These are phyloP conservation scores for Halocynthia roretzi DNA, from an alignment of 23 tunicate genomes.

Conservation along the genomic window DNA sequence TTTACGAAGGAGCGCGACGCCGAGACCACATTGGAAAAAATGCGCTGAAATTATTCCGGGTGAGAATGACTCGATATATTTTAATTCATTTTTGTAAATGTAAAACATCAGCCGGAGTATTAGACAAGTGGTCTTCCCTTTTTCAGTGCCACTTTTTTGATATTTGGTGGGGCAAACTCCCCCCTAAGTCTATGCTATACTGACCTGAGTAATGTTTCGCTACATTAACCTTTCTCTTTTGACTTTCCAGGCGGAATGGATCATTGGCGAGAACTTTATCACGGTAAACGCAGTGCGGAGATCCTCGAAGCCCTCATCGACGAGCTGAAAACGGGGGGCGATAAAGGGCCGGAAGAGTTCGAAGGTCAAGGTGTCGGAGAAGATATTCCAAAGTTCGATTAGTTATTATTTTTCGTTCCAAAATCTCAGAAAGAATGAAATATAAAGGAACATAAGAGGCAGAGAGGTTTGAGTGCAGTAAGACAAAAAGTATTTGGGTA, in stretches of 20 bases:
- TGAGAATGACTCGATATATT: neutral
- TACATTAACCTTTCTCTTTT: too few species aligned
- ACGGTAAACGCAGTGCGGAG: slow-evolving; percentile 55
- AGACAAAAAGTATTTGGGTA: too few species aligned
- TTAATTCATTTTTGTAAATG: neutral
- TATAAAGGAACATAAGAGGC: too few species aligned
- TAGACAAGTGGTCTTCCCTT: too few species aligned
- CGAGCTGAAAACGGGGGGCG: slow-evolving; percentile 59
- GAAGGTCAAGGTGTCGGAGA: slow-evolving; percentile 76
- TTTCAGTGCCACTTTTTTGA: too few species aligned
- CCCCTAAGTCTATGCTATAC: too few species aligned
- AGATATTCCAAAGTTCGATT: slow-evolving; percentile 79
- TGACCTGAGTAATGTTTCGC: neutral
- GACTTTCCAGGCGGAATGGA: slow-evolving; percentile 51
- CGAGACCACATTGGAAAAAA: slow-evolving; percentile 78
- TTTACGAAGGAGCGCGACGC: slow-evolving; percentile 77
- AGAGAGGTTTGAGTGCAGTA: too few species aligned
- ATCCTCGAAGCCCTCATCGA: slow-evolving; percentile 58
- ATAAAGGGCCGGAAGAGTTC: slow-evolving; percentile 54
- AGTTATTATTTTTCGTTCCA: slow-evolving; percentile 3
- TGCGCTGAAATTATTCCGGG: slow-evolving; percentile 61
- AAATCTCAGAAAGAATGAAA: too few species aligned
- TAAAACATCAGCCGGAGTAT: too few species aligned
- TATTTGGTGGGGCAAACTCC: too few species aligned
- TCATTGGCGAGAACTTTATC: slow-evolving; percentile 60